A percentile compares a stretch with the other conserved stretches of the same genome.
Conservation (phyloP, 2,888 invertebrate genomes). For the Meliscaeva auricollis region DNA sequence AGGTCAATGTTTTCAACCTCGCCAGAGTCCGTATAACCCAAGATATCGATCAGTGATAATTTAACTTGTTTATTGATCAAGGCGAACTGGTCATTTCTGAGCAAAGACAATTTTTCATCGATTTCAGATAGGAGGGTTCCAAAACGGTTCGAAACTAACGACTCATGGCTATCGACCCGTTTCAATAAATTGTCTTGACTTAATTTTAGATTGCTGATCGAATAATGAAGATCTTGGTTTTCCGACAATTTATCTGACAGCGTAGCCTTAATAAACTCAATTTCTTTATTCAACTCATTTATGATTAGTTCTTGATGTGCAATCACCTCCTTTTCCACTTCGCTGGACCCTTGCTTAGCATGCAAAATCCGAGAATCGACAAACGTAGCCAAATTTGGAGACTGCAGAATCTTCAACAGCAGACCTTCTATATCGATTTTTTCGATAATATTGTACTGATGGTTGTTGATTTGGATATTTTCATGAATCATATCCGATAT, state of each 20-base stretch:
- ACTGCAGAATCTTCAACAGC: constrained; percentile 81
- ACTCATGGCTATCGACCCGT: constrained; percentile 80
- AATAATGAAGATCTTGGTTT: constrained; percentile 81
- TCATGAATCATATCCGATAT: constrained; percentile 81
- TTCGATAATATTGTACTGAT: constrained; percentile 80
- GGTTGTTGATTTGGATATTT: constrained; percentile 79
- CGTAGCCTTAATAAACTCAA: constrained; percentile 86
- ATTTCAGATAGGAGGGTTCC: constrained; percentile 80
- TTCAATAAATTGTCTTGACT: constrained; percentile 80
- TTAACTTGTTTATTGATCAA: constrained; percentile 86
- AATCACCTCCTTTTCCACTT: constrained; percentile 59
- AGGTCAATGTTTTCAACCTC: constrained; percentile 85
- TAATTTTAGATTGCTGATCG: constrained; percentile 79
- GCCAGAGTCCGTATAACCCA: constrained; percentile 84
- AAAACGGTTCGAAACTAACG: constrained; percentile 80
- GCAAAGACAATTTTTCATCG: constrained; percentile 79
- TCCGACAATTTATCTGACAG: constrained; percentile 85
- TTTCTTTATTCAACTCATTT: constrained; percentile 85
- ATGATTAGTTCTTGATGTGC: constrained; percentile 85
- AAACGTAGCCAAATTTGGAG: constrained; percentile 79
- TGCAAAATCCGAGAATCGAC: constrained; percentile 79
- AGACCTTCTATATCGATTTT: constrained; percentile 82
- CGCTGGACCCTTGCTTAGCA: constrained; percentile 79
- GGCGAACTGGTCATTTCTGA: constrained; percentile 84
- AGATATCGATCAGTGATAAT: constrained; percentile 85